phyloP scores from a whole-genome alignment of 2,888 invertebrate genomes.

The Bombylius discolor region DNA sequence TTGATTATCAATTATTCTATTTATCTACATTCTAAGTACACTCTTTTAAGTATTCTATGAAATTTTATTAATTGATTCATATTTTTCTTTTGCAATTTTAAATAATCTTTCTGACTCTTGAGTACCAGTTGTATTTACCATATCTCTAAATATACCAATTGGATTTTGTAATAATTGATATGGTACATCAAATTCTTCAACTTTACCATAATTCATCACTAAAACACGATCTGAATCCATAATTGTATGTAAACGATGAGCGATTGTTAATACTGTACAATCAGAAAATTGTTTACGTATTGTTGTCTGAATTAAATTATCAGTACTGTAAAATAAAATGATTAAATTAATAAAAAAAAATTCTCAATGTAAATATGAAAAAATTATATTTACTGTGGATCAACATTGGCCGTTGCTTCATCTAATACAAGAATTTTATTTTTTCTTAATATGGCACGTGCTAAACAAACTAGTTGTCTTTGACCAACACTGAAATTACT shows the following conservation, averaged over 20 bases:
- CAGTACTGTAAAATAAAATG: constrained; percentile 39
- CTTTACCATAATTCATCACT: constrained; percentile 62
- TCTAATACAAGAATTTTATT: constrained; percentile 63
- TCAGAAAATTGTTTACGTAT: constrained; percentile 58
- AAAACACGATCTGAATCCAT: constrained; percentile 76
- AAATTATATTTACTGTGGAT: constrained; percentile 33
- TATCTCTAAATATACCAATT: constrained; percentile 45
- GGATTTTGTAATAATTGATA: constrained; percentile 43
- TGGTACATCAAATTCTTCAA: constrained; percentile 55
- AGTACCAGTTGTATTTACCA: constrained; percentile 50
- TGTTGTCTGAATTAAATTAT: constrained; percentile 63
- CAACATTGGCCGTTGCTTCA: constrained; percentile 53
- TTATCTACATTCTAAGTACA: no score
- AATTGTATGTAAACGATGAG: constrained; percentile 77
- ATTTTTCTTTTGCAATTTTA: constrained; percentile 13
- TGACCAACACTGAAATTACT: constrained; percentile 50
- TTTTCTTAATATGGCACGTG: constrained; percentile 64
- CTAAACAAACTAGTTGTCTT: constrained; percentile 62
- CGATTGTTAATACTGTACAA: constrained; percentile 75
- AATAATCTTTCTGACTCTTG: constrained; percentile 15
- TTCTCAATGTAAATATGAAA: constrained; percentile 45
- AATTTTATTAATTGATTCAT: constrained; percentile 9
- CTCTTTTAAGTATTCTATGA: background rate
- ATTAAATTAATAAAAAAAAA: background rate
- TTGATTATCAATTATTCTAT: no score